These are phyloP conservation scores for Tragelaphus eurycerus DNA, from an alignment of 2,797 vertebrate genomes.

Conservation along the genomic window DNA sequence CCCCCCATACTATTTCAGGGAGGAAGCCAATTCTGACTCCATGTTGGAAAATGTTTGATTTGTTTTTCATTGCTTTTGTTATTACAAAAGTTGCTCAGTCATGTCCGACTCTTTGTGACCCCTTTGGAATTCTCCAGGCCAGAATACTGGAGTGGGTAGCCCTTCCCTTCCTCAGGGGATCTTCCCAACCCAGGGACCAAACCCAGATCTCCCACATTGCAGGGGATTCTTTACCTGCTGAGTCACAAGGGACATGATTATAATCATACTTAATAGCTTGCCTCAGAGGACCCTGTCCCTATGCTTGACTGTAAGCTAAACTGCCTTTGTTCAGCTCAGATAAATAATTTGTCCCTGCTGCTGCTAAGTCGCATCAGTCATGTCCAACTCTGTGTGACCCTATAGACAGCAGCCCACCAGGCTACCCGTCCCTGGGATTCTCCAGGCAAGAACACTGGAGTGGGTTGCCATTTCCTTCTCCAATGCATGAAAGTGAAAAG, in stretches of 20 bases:
- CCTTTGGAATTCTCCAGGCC: neutral
- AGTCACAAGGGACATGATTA: neutral
- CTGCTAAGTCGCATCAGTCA: accelerated
- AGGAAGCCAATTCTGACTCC: neutral
- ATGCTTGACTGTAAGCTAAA: neutral
- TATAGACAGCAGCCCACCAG: too few species aligned
- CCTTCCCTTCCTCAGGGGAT: neutral
- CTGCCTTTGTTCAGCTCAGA: neutral
- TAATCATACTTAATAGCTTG: neutral
- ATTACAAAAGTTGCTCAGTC: neutral
- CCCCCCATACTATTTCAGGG: neutral
- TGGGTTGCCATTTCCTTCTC: too few species aligned
- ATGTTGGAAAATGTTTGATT: neutral
- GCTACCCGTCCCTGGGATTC: too few species aligned
- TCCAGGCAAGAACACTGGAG: too few species aligned
- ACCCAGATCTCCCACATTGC: neutral
- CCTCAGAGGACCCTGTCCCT: neutral
- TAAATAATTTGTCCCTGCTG: neutral
- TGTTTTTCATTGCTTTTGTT: neutral
- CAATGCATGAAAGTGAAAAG: too few species aligned
- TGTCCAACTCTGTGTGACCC: too few species aligned
- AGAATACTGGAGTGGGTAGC: neutral
- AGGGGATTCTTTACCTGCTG: neutral
- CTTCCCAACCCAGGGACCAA: neutral
- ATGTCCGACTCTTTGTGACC: neutral